These are phyloP conservation scores for Acrossocheilus fasciatus DNA, from an alignment of 2,797 vertebrate species.

Conservation along the genomic window DNA sequence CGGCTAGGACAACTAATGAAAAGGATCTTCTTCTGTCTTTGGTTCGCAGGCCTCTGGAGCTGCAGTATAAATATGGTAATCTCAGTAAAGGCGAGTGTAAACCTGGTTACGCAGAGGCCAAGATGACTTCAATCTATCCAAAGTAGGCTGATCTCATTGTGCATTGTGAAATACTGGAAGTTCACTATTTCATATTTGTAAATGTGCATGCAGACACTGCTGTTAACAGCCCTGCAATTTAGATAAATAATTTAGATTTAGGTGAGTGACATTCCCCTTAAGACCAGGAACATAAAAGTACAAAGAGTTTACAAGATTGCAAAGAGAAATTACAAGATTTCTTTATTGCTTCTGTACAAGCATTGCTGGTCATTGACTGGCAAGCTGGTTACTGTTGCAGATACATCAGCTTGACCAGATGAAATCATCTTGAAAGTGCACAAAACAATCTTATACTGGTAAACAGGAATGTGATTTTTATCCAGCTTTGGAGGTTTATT, in stretches of 20 bases:
- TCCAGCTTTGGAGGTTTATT: background rate
- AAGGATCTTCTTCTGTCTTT: background rate
- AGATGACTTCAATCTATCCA: constrained; percentile 91
- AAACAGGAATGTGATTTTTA: background rate
- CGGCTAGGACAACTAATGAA: background rate
- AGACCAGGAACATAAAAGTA: background rate
- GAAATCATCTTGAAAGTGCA: background rate
- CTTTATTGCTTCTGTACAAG: background rate
- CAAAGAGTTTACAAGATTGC: background rate
- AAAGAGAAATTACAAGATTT: background rate
- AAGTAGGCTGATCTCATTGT: constrained; percentile 79
- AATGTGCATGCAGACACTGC: background rate
- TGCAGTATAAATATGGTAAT: constrained; percentile 84
- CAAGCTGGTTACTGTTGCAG: background rate
- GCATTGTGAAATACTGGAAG: background rate
- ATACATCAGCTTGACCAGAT: background rate
- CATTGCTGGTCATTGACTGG: background rate
- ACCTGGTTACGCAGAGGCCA: constrained; percentile 85
- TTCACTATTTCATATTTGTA: background rate
- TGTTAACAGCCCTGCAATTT: background rate
- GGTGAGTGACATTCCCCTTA: background rate
- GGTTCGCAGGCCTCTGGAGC: constrained; percentile 73
- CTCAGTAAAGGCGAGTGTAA: constrained; percentile 88
- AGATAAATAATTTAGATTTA: background rate
- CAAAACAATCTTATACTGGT: background rate